Evolutionary conservation across 2,113 vertebrate genomes (phyloP).

Genomic region (Brachyhypopomus occidentalis): DNA sequence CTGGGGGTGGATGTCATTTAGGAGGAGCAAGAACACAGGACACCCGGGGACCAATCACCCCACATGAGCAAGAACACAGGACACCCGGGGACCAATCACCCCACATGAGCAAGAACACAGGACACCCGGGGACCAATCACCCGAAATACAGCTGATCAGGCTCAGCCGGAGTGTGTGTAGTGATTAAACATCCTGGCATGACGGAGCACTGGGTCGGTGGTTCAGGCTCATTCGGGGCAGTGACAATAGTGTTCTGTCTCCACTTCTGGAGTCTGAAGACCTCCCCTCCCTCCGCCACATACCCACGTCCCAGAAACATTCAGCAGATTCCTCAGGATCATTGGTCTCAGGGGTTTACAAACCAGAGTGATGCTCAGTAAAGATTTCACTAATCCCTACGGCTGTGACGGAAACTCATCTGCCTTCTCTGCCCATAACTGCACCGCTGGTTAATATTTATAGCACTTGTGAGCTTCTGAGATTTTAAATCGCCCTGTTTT

Average conservation of each 20-base stretch:
- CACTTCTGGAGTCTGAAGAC: not conserved
- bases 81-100: too few species aligned
- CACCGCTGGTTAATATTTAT: slow-evolving; percentile 1
- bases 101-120: too few species aligned
- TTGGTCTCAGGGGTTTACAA: not conserved
- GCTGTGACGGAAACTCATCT: not conserved
- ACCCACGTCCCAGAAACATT: not conserved
- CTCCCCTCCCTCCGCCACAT: not conserved
- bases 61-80: too few species aligned
- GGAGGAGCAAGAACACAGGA: too few species aligned
- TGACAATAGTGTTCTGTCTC: not conserved
- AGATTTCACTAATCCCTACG: not conserved
- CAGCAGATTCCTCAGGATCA: not conserved
- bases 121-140: too few species aligned
- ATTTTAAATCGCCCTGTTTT: slow-evolving; percentile 29
- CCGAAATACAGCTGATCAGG: too few species aligned
- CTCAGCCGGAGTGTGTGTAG: too few species aligned
- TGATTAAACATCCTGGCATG: too few species aligned
- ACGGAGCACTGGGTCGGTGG: not conserved
- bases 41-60: too few species aligned
- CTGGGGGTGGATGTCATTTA: too few species aligned
- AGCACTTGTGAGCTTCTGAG: not conserved
- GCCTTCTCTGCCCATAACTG: not conserved
- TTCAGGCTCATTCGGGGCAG: not conserved
- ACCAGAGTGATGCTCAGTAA: not conserved